Percentiles rank a stretch among this genome's conserved stretches.
Evolutionary conservation across 2,888 invertebrate genomes (phyloP).

Genomic region (Cephus sareptanus): DNA sequence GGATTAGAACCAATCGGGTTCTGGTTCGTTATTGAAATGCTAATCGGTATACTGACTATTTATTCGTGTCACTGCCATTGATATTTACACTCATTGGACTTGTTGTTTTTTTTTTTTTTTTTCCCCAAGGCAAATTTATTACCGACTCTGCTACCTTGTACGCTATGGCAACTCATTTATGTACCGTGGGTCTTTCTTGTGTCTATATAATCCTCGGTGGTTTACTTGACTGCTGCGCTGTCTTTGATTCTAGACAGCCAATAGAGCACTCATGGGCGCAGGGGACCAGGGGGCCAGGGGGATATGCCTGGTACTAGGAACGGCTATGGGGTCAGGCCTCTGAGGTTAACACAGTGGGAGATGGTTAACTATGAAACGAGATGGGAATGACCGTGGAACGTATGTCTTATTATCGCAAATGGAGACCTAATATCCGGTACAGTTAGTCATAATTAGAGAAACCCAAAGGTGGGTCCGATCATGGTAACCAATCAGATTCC

Average conservation of each 20-base stretch:
- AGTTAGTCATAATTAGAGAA: constrained; percentile 34
- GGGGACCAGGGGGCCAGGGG: too few relatives aligned
- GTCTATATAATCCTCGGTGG: neutral
- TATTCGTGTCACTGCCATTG: neutral
- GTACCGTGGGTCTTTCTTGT: neutral
- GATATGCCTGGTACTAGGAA: neutral
- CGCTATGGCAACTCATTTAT: neutral
- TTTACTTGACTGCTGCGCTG: neutral
- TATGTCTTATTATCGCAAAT: constrained; percentile 37
- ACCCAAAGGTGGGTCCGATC: constrained; percentile 3
- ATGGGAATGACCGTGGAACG: constrained; percentile 29
- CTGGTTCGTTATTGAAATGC: neutral
- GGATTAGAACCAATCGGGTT: neutral
- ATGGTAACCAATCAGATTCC: neutral
- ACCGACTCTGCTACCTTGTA: neutral
- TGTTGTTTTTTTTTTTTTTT: neutral
- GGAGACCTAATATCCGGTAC: constrained; percentile 30
- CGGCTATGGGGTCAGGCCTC: neutral
- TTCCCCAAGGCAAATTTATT: neutral
- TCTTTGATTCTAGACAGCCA: neutral
- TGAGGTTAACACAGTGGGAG: neutral
- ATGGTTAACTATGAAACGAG: constrained; percentile 31
- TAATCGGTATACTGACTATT: neutral
- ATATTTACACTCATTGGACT: neutral
- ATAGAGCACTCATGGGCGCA: neutral